Evolutionary conservation across 2,797 vertebrate genomes (phyloP).

Genomic region (Philypnodon macrostomus): DNA sequence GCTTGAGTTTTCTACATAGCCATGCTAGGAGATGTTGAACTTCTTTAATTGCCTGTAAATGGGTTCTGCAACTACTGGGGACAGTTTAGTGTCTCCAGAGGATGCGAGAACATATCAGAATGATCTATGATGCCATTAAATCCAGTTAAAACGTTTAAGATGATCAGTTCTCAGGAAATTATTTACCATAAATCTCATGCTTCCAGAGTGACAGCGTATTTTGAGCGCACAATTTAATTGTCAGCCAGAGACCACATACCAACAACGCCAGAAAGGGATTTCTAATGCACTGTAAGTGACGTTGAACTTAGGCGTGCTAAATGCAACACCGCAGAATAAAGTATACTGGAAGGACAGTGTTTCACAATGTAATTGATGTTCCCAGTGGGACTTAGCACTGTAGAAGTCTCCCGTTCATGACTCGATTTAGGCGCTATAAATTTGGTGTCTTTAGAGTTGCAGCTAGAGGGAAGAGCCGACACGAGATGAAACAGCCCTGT

Average conservation of each 20-base stretch:
- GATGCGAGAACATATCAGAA: slow-evolving; percentile 33
- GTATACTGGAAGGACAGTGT: slow-evolving; percentile 67
- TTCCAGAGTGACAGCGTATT: slow-evolving; percentile 54
- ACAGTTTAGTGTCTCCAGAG: slow-evolving; percentile 40
- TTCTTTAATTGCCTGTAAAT: slow-evolving; percentile 58
- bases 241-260: slow-evolving; percentile 69
- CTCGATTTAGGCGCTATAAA: slow-evolving; percentile 49
- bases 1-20: slow-evolving; percentile 2
- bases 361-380: slow-evolving; percentile 73
- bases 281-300: slow-evolving; percentile 46
- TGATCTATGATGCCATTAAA: slow-evolving; percentile 67
- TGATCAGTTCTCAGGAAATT: slow-evolving; percentile 60
- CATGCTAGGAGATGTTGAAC: slow-evolving; percentile 27
- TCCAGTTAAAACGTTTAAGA: slow-evolving; percentile 55
- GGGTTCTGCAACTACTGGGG: slow-evolving; percentile 65
- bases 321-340: slow-evolving; percentile 65
- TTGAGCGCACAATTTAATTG: slow-evolving; percentile 67
- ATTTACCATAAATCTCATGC: slow-evolving; percentile 57
- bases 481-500: slow-evolving; percentile 31
- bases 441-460: slow-evolving; percentile 55
- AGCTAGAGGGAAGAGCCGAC: slow-evolving; percentile 38
- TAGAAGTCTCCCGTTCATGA: slow-evolving; percentile 52
- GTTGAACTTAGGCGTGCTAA: slow-evolving; percentile 58
- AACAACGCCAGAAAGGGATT: slow-evolving; percentile 67
- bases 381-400: slow-evolving; percentile 62